Evolutionary conservation across 2,113 vertebrate genomes (phyloP).

Genomic region (Rhineura floridana): DNA sequence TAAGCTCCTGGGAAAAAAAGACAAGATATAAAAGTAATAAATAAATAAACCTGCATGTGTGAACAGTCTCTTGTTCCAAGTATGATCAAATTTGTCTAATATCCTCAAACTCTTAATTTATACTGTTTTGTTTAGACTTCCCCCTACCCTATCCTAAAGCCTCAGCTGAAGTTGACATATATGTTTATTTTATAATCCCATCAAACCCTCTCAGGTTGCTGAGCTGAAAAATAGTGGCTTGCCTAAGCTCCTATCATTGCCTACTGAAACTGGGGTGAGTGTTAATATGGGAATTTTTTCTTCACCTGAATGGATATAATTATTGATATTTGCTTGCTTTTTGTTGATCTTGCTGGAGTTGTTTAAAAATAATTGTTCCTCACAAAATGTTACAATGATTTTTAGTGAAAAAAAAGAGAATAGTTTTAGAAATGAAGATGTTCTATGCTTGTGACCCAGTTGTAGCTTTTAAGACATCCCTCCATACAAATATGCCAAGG

Average conservation of each 20-base stretch:
- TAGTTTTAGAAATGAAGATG: slow-evolving; percentile 48
- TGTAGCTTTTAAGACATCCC: slow-evolving; percentile 57
- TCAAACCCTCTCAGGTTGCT: not conserved
- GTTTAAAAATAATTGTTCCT: slow-evolving; percentile 55
- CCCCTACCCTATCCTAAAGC: not conserved
- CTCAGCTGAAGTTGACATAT: not conserved
- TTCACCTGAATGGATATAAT: not conserved
- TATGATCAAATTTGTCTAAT: not conserved
- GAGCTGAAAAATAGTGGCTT: not conserved
- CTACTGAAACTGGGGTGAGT: no score
- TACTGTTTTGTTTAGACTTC: not conserved
- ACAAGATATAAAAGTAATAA: no score
- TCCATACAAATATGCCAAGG: slow-evolving; percentile 28
- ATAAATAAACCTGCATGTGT: no score
- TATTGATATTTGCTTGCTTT: slow-evolving; percentile 39
- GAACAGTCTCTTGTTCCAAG: not conserved
- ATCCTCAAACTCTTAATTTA: not conserved
- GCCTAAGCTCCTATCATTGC: no score
- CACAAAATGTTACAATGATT: slow-evolving; percentile 63
- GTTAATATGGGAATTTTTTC: not conserved
- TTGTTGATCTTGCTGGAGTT: slow-evolving; percentile 68
- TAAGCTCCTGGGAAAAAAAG: not conserved
- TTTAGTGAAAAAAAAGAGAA: slow-evolving; percentile 58
- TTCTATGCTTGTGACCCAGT: slow-evolving; percentile 47
- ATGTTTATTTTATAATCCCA: not conserved